These are phyloP conservation scores for Hypolimnas misippus DNA, from an alignment of 2,888 invertebrate species.

Conservation along the genomic window DNA sequence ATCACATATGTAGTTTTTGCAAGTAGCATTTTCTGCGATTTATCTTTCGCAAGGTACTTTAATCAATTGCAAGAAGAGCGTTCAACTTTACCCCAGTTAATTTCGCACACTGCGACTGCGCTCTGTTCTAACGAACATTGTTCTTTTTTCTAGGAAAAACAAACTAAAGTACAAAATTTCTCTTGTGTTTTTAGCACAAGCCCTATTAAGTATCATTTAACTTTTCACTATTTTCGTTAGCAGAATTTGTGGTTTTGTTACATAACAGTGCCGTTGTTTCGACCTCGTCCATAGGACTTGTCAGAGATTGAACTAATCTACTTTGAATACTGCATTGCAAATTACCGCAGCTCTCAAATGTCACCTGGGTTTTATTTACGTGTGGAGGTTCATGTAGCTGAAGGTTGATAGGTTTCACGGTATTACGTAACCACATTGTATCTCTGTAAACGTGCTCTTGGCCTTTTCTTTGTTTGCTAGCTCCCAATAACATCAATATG, in stretches of 20 bases:
- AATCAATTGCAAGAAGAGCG: slow-evolving; percentile 50
- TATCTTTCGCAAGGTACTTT: slow-evolving; percentile 44
- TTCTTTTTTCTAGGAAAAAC: slow-evolving; percentile 22
- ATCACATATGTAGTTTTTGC: slow-evolving; percentile 24
- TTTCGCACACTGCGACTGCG: slow-evolving; percentile 49
- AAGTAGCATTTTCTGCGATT: slow-evolving; percentile 37
- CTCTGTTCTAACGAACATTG: slow-evolving; percentile 38
- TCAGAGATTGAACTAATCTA: slow-evolving; percentile 12
- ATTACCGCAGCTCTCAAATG: slow-evolving; percentile 47
- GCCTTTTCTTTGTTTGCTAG: slow-evolving; percentile 14
- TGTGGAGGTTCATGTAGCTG: slow-evolving; percentile 42
- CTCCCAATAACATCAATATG: not conserved
- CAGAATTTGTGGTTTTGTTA: slow-evolving; percentile 6
- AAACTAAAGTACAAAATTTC: slow-evolving; percentile 9
- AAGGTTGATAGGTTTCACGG: slow-evolving; percentile 45
- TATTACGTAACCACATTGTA: slow-evolving; percentile 20
- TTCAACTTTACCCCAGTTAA: slow-evolving; percentile 50
- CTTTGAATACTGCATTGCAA: slow-evolving; percentile 41
- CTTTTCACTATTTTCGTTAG: slow-evolving; percentile 1
- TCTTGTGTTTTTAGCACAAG: slow-evolving; percentile 6
- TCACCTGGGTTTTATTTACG: slow-evolving; percentile 45
- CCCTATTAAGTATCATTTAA: slow-evolving; percentile 1
- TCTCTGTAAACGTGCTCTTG: not conserved
- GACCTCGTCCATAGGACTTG: slow-evolving; percentile 7
- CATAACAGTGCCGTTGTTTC: not conserved